Percentiles rank a stretch among this genome's conserved stretches.
These are phyloP conservation scores for Muraenolepis orangiensis DNA, from an alignment of 2,797 vertebrate genomes.

Conservation along the genomic window DNA sequence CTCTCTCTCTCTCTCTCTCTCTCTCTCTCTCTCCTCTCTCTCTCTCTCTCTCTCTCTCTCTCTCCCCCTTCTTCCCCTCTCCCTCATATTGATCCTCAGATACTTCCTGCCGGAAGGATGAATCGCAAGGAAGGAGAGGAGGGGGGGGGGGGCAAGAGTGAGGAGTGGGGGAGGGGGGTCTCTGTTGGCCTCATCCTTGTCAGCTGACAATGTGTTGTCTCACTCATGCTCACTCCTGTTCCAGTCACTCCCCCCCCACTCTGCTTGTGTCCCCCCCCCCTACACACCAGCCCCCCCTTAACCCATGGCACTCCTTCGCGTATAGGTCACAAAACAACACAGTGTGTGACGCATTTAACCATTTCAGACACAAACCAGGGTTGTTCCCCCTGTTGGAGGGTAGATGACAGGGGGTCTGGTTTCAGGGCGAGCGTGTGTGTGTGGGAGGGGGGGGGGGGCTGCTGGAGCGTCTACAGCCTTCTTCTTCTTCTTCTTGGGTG, in stretches of 20 bases:
- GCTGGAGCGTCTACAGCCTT: not conserved
- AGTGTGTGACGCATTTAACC: no score
- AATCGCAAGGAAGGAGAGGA: constrained; percentile 47
- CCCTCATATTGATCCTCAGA: constrained; percentile 65
- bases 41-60: constrained; percentile 19
- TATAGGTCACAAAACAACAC: no score
- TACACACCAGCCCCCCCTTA: no score
- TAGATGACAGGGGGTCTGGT: no score
- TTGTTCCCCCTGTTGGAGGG: no score
- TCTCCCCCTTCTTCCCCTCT: constrained; percentile 37
- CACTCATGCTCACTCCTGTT: no score
- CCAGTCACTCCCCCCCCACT: no score
- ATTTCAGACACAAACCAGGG: no score
- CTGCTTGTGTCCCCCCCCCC: no score
- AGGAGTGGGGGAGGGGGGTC: not conserved
- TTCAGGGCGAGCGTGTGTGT: no score
- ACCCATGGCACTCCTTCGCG: no score
- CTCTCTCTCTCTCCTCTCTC: constrained; percentile 44
- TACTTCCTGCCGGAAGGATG: constrained; percentile 69
- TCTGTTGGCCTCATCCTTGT: constrained; percentile 35
- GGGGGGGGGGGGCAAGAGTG: constrained; percentile 1
- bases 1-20: constrained; percentile 17
- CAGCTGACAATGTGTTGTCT: constrained; percentile 7
- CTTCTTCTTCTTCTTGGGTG: constrained; percentile 19
- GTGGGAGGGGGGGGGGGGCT: no score